Conservation (phyloP, 2,888 invertebrate species). For the Dryobota labecula region DNA sequence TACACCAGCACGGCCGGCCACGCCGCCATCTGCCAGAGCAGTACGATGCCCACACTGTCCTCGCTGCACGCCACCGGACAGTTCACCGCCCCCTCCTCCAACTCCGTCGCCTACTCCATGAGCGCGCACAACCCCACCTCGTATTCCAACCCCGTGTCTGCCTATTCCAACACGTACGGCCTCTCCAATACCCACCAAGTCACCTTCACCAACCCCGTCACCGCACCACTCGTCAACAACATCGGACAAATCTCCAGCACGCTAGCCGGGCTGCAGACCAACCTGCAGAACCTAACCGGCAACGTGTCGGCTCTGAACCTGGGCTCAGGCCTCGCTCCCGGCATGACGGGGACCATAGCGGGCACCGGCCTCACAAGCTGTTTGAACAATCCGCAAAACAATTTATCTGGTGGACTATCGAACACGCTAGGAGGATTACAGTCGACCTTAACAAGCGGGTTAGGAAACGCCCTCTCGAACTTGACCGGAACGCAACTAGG, state of each 20-base stretch:
- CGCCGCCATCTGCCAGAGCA: conserved; percentile 91
- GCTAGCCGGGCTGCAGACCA: conserved; percentile 86
- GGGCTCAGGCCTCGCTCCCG: conserved; percentile 84
- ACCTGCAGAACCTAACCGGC: conserved; percentile 85
- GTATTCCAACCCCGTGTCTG: conserved; percentile 89
- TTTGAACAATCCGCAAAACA: conserved; percentile 85
- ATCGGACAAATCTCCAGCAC: conserved; percentile 88
- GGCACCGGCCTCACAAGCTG: conserved; percentile 86
- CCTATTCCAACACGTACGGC: conserved; percentile 87
- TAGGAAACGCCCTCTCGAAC: conserved; percentile 85
- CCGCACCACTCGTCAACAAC: conserved; percentile 87
- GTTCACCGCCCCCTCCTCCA: conserved; percentile 87
- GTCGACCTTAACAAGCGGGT: conserved; percentile 82
- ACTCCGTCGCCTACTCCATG: conserved; percentile 88
- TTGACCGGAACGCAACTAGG: conserved; percentile 85
- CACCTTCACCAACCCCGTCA: conserved; percentile 88
- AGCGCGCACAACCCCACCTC: conserved; percentile 89
- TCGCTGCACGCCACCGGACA: conserved; percentile 87
- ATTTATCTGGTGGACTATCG: conserved; percentile 84
- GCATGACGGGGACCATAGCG: conserved; percentile 88
- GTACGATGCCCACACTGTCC: conserved; percentile 92
- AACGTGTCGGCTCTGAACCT: conserved; percentile 86
- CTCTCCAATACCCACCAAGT: conserved; percentile 88
- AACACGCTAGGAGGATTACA: conserved; percentile 85
- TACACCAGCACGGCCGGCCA: conserved; percentile 87